phyloP scores from a whole-genome alignment of 2,888 invertebrate species.

The Escarpia spicata region DNA sequence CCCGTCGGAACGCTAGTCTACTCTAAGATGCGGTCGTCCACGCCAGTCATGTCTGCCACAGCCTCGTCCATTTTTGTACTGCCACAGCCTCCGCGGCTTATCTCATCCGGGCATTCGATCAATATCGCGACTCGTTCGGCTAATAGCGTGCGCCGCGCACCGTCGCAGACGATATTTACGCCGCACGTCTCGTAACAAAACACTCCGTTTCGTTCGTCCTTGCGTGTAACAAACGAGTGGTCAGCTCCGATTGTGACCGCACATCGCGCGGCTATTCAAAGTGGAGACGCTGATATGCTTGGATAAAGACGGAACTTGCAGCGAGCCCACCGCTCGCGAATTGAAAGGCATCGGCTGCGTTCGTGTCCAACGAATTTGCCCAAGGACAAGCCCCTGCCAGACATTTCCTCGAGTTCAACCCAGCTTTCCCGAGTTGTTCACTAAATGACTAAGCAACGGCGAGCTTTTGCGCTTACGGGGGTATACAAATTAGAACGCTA shows the following conservation, averaged over 20 bases:
- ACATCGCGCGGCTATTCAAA: neutral
- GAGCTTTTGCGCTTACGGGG: neutral
- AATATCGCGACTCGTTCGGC: slow-evolving; percentile 13
- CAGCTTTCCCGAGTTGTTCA: neutral
- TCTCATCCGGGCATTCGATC: slow-evolving; percentile 16
- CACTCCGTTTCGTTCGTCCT: neutral
- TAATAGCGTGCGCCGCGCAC: slow-evolving; percentile 13
- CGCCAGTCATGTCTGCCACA: slow-evolving; percentile 5
- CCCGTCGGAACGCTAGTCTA: slow-evolving; percentile 4
- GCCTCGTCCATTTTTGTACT: slow-evolving; percentile 11
- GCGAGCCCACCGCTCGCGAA: neutral
- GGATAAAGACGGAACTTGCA: neutral
- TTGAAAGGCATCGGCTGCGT: neutral
- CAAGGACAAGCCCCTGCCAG: neutral
- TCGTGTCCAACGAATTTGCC: neutral
- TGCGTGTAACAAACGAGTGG: slow-evolving; percentile 10
- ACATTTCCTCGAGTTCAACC: neutral
- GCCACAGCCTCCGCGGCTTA: slow-evolving; percentile 6
- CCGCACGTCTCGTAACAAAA: slow-evolving; percentile 13
- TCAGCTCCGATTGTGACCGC: neutral
- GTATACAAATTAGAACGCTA: neutral
- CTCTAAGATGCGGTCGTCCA: neutral
- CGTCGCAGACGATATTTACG: neutral
- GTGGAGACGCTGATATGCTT: neutral
- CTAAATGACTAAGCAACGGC: neutral